Conservation (phyloP, 2,113 vertebrate genomes). For the Athene cunicularia region DNA sequence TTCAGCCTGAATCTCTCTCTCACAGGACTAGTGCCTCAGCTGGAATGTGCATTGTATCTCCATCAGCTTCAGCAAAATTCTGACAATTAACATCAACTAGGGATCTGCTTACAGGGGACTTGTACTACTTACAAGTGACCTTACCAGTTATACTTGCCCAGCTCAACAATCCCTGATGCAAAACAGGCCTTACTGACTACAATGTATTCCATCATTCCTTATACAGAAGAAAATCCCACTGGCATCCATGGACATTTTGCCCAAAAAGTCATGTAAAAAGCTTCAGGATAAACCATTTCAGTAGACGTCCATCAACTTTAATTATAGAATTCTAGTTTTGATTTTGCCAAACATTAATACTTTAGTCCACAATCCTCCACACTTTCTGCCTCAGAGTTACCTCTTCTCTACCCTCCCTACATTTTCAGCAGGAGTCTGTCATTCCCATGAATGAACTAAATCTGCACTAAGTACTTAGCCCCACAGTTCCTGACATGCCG, state of each 20-base stretch:
- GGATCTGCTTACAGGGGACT: not conserved
- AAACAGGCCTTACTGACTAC: not conserved
- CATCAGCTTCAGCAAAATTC: not conserved
- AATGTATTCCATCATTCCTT: not conserved
- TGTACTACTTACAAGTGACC: not conserved
- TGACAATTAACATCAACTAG: not conserved
- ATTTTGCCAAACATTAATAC: not conserved
- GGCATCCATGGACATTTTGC: not conserved
- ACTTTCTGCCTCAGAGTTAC: not conserved
- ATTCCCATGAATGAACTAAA: not conserved
- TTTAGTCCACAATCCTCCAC: not conserved
- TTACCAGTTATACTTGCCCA: not conserved
- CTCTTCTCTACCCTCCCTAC: not conserved
- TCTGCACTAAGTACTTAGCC: not conserved
- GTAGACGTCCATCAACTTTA: not conserved
- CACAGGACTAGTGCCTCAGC: not conserved
- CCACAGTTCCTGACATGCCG: not conserved
- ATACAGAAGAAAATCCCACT: not conserved
- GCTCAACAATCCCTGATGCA: not conserved
- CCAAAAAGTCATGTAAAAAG: not conserved
- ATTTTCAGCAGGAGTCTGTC: not conserved
- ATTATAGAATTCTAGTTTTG: not conserved
- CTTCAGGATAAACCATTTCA: not conserved
- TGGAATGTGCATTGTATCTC: not conserved
- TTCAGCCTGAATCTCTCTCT: not conserved